Percentiles rank a stretch among this genome's conserved stretches.
These are phyloP conservation scores for Coelinius sp. DNA, from an alignment of 2,888 invertebrate species.

Conservation along the genomic window DNA sequence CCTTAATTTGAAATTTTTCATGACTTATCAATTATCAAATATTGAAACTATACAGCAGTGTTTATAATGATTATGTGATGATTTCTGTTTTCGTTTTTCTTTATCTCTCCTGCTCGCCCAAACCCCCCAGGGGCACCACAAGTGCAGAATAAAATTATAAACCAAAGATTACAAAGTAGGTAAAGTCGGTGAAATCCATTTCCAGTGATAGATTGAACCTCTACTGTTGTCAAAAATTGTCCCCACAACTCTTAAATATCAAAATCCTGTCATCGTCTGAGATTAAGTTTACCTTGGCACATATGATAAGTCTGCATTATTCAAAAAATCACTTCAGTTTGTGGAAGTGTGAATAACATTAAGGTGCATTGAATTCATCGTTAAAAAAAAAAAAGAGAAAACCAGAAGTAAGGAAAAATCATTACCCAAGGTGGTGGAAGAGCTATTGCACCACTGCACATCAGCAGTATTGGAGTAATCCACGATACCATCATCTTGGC, in stretches of 20 bases:
- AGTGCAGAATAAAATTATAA: too few relatives aligned
- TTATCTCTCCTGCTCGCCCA: too few relatives aligned
- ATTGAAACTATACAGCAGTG: too few relatives aligned
- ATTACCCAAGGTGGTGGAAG: conserved; percentile 1
- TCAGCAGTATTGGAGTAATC: not conserved
- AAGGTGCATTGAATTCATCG: not conserved
- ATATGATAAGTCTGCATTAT: conserved; percentile 34
- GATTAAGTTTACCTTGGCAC: conserved; percentile 35
- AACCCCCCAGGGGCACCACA: too few relatives aligned
- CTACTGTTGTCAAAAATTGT: not conserved
- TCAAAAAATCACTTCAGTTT: not conserved
- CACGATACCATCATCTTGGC: not conserved
- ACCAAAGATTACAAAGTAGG: not conserved
- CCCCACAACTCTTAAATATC: conserved; percentile 25
- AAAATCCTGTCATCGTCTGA: not conserved
- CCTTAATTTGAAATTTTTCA: not conserved
- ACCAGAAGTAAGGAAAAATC: not conserved
- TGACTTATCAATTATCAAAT: too few relatives aligned
- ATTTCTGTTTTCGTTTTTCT: too few relatives aligned
- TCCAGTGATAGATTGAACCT: not conserved
- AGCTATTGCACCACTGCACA: not conserved
- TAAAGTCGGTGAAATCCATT: not conserved
- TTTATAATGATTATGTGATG: too few relatives aligned
- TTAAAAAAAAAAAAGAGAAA: not conserved
- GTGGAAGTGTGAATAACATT: not conserved